These are phyloP conservation scores for Climacteris rufus DNA, from an alignment of 2,113 vertebrate species.

Conservation along the genomic window DNA sequence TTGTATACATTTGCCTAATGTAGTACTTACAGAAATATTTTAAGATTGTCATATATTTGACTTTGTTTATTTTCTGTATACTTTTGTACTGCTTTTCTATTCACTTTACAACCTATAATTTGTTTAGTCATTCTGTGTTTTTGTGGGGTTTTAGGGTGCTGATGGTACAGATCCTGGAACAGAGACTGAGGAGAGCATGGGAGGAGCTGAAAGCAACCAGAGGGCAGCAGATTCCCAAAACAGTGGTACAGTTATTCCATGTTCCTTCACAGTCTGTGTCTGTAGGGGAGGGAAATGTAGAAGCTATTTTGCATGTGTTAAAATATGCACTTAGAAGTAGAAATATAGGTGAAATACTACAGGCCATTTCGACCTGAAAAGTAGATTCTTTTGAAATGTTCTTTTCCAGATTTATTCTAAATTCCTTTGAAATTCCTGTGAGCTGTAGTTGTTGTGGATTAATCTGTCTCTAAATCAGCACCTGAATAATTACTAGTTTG, in stretches of 20 bases:
- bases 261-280: background rate
- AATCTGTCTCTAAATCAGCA: background rate
- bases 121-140: background rate
- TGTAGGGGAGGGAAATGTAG: background rate
- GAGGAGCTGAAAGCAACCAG: slow-evolving; percentile 87
- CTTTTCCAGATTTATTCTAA: background rate
- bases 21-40: background rate
- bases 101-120: background rate
- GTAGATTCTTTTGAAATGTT: background rate
- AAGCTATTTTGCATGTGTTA: background rate
- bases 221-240: slow-evolving; percentile 90
- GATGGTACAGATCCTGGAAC: slow-evolving; percentile 91
- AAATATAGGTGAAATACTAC: background rate
- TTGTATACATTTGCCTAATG: background rate
- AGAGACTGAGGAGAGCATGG: slow-evolving; percentile 93
- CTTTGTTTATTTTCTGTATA: background rate
- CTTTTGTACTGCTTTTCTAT: background rate
- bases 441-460: background rate
- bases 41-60: background rate
- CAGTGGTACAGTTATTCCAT: slow-evolving; percentile 73
- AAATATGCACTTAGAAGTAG: background rate
- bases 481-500: background rate
- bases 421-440: background rate
- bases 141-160: slow-evolving; percentile 75
- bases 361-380: background rate